Evolutionary conservation across 2,113 vertebrate species (phyloP).

Genomic region (Mirounga angustirostris): DNA sequence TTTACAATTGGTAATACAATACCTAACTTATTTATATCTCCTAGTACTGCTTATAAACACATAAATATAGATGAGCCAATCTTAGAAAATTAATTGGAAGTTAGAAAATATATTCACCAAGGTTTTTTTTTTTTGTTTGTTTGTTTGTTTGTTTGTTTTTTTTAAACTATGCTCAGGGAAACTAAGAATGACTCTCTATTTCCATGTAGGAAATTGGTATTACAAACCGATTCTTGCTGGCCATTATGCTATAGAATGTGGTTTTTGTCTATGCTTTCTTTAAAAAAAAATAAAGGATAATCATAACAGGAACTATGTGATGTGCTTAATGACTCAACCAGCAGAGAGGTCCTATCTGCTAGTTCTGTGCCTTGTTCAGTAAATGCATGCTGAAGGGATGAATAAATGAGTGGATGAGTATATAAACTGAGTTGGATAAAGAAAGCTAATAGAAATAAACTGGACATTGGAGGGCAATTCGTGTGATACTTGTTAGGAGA

Average conservation of each 20-base stretch:
- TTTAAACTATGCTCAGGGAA: background rate
- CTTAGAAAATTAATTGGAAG: background rate
- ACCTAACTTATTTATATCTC: conserved; percentile 9
- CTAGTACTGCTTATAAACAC: background rate
- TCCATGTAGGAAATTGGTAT: background rate
- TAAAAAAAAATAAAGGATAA: background rate
- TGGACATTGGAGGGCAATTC: background rate
- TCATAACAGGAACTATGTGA: background rate
- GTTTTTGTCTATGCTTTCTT: background rate
- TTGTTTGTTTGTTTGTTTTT: background rate
- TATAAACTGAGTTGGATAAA: background rate
- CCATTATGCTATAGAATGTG: background rate
- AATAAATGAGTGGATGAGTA: background rate
- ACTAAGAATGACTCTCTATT: background rate
- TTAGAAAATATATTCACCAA: background rate
- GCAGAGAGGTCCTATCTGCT: background rate
- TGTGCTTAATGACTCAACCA: background rate
- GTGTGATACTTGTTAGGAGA: background rate
- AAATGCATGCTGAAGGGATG: background rate
- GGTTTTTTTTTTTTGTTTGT: background rate
- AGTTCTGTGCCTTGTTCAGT: background rate
- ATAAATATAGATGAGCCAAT: background rate
- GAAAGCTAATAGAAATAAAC: background rate
- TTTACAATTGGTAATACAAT: conserved; percentile 1
- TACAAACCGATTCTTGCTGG: background rate